Percentiles rank a stretch among this genome's conserved stretches.
Conservation (phyloP, 2,113 vertebrate species). For the Syrmaticus mikado region DNA sequence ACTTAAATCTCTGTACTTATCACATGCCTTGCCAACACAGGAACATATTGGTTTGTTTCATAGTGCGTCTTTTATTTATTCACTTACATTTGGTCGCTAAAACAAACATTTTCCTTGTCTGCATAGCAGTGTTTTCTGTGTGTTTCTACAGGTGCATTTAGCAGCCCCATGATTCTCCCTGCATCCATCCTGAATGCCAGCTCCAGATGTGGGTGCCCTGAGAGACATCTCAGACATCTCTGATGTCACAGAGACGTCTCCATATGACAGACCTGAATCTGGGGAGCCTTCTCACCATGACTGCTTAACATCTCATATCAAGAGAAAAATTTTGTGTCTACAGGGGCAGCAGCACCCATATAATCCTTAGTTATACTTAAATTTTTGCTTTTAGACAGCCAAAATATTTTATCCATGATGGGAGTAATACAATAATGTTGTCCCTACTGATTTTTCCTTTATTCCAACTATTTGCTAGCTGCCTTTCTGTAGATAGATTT, state of each 20-base stretch:
- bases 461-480: background rate
- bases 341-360: background rate
- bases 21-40: background rate
- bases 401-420: rapidly evolving
- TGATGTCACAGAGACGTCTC: background rate
- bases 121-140: background rate
- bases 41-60: background rate
- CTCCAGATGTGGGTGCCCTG: background rate
- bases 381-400: background rate
- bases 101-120: background rate
- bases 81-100: background rate
- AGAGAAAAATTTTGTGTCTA: background rate
- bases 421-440: background rate
- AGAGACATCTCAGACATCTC: background rate
- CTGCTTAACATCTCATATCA: background rate
- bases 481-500: slow-evolving; percentile 4
- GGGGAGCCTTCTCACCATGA: background rate
- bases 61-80: background rate
- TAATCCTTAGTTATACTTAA: background rate
- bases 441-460: background rate
- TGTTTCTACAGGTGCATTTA: background rate
- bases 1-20: background rate
- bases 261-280: rapidly evolving
- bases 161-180: background rate
- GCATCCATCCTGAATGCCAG: background rate